These are phyloP conservation scores for Cydia fagiglandana DNA, from an alignment of 1,140 invertebrate species.

Conservation along the genomic window DNA sequence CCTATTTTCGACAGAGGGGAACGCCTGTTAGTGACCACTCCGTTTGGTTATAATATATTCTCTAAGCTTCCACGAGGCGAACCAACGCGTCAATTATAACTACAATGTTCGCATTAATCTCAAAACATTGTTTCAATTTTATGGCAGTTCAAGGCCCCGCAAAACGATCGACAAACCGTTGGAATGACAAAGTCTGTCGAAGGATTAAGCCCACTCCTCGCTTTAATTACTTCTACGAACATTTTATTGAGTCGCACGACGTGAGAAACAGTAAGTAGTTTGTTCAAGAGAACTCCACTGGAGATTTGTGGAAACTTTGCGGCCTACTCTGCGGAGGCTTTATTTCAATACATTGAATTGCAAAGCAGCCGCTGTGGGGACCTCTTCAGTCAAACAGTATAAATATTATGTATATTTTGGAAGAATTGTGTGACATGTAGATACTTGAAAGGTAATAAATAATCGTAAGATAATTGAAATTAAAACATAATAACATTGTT, in stretches of 20 bases:
- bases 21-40: too few relatives aligned
- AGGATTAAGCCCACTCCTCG: slow-evolving; percentile 22
- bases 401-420: neutral
- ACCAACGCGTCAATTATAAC: neutral
- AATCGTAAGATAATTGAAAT: too few relatives aligned
- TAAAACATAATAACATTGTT: too few relatives aligned
- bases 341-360: slow-evolving; percentile 43
- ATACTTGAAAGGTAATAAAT: too few relatives aligned
- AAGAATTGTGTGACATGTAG: neutral
- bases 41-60: too few relatives aligned
- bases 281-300: slow-evolving; percentile 19
- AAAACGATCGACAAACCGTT: slow-evolving; percentile 12
- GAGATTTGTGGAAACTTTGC: slow-evolving; percentile 24
- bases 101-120: neutral
- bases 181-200: slow-evolving; percentile 21
- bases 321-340: slow-evolving; percentile 25
- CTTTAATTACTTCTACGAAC: slow-evolving; percentile 22
- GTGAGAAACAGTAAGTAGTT: slow-evolving; percentile 20
- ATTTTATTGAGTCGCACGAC: slow-evolving; percentile 25
- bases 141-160: slow-evolving; percentile 14
- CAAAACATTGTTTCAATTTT: slow-evolving; percentile 12
- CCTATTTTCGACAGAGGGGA: too few relatives aligned
- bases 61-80: too few relatives aligned
- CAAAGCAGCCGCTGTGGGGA: slow-evolving; percentile 35
- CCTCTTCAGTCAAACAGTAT: slow-evolving; percentile 16